A percentile compares a stretch with the other conserved stretches of the same genome.
These are phyloP conservation scores for Triops cancriformis DNA, from an alignment of 1,140 invertebrate species.

Conservation along the genomic window DNA sequence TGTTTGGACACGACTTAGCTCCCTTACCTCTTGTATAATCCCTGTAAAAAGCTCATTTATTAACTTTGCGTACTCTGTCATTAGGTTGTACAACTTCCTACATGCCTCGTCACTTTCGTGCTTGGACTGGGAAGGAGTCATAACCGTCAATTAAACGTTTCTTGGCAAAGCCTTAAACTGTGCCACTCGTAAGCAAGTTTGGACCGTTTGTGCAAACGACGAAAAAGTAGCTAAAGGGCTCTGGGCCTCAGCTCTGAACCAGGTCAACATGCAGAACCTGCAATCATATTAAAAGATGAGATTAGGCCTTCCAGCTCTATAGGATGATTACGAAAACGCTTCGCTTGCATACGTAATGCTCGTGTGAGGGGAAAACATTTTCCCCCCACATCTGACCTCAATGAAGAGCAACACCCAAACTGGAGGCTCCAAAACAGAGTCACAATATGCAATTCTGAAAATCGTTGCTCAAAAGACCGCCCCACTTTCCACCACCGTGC, in stretches of 20 bases:
- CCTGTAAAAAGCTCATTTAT: neutral
- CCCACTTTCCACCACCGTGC: too few species aligned
- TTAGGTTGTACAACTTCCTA: neutral
- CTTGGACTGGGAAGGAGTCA: neutral
- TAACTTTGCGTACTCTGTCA: neutral
- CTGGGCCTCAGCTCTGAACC: neutral
- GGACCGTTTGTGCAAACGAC: neutral
- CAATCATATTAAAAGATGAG: neutral
- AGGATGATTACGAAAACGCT: neutral
- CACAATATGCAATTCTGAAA: too few species aligned
- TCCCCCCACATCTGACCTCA: too few species aligned
- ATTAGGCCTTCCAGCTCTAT: slow-evolving; percentile 10
- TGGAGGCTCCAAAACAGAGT: too few species aligned
- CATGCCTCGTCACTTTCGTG: neutral
- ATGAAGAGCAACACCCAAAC: too few species aligned
- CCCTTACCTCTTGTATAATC: neutral
- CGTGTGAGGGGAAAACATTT: too few species aligned
- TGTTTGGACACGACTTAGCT: neutral
- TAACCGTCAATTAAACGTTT: neutral
- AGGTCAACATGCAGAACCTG: neutral
- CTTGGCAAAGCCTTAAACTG: neutral
- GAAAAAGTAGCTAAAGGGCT: neutral
- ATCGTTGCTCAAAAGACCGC: too few species aligned
- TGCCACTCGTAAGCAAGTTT: neutral
- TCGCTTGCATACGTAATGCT: too few species aligned